Base-by-base conservation (phyloP, 1,140 invertebrate genomes). In the Asbolus verrucosus region DNA sequence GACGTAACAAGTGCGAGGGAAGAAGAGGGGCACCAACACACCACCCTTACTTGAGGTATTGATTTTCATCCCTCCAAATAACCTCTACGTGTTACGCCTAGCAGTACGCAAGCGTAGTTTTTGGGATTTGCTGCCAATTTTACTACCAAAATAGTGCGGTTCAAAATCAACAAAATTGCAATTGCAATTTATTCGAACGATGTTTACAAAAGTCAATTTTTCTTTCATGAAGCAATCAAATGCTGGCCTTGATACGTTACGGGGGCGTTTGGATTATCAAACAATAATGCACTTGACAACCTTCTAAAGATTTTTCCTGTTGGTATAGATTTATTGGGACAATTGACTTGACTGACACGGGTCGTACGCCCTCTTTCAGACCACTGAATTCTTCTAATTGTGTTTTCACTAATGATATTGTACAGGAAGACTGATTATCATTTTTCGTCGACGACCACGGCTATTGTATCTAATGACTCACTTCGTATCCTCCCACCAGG, bases 31-130 rank as follows among this genome's bases (percentile, higher is more conserved):
- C 9, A 31, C 3, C 15, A 13, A 38, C 33, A 63, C 59, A 63
- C 61, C 61, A 63, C 61, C 61, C 61, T 21, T 11, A 24, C 5
- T 46, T 13, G 19, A 46, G 41, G 61, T 63, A 63, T 63, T 63
- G 61, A 63, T 63, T 63, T 63, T 63, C 61, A 63, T 38, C 61
- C 31, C 19, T 13, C 5, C 46, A 15, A 46, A 46, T 50, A 59
- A 59, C 50, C 11, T 18, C 41, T 19, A 46, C 9, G 15, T 46
- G 41, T 46, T 59, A 59, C 30, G 16, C 16, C 19, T 46, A 14
- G 9, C n/a, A 41, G 21, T 41, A 63, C 61, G 61, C 61, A 63
- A n/a, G 61, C 61, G 61, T 63, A 41, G 16, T 36, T 21, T 8
- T n/a, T 16, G 30, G 19, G 6, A 27, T 62, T n/a, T 62, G 59